Evolutionary conservation across 2,888 invertebrate species (phyloP).

Genomic region (Papilio protenor): DNA sequence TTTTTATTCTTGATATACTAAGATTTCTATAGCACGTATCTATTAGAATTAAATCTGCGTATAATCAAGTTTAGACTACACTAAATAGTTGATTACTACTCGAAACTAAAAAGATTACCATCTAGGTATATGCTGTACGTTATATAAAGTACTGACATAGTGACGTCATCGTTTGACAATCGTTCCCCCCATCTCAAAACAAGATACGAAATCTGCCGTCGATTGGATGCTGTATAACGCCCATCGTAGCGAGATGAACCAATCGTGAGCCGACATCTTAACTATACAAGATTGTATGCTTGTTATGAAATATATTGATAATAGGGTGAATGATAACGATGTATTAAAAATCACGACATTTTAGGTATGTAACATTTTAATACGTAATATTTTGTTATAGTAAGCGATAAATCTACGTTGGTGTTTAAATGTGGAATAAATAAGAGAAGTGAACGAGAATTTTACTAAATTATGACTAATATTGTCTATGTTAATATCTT

Average conservation of each 20-base stretch:
- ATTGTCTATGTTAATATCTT: not conserved
- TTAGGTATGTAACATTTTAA: not conserved
- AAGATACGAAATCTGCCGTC: conserved; percentile 52
- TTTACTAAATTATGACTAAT: too few species aligned
- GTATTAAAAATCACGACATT: not conserved
- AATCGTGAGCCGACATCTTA: conserved; percentile 58
- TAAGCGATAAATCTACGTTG: not conserved
- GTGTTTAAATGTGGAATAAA: not conserved
- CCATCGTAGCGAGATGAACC: conserved; percentile 57
- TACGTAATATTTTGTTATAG: not conserved
- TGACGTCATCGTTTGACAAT: conserved; percentile 44
- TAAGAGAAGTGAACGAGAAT: not conserved
- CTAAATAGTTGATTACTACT: not conserved
- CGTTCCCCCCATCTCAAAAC: conserved; percentile 49
- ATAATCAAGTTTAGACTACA: not conserved
- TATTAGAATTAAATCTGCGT: not conserved
- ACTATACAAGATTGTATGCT: conserved; percentile 48
- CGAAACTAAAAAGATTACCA: not conserved
- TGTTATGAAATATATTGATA: conserved; percentile 15
- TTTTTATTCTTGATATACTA: too few species aligned
- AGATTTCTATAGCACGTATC: too few species aligned
- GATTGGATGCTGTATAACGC: conserved; percentile 72
- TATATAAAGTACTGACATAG: not conserved
- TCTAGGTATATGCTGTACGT: not conserved
- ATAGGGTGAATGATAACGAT: conserved; percentile 15